Percentiles rank a stretch among this genome's conserved stretches.
Conservation (phyloP, 2,113 vertebrate genomes). For the Turdus rufiventris region DNA sequence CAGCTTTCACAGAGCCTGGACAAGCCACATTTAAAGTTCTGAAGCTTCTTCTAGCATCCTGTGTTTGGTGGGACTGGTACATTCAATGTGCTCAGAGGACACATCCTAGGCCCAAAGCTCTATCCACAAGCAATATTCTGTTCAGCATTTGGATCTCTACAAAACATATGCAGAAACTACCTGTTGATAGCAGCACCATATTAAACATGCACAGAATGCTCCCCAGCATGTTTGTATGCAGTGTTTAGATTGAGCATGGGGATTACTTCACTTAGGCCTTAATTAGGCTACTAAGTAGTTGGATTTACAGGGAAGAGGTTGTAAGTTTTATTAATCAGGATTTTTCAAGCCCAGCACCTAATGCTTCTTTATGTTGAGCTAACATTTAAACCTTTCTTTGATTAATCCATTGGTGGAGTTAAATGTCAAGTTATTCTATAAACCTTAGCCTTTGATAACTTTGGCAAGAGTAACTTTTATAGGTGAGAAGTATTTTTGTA, state of each 20-base stretch:
- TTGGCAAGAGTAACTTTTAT: background rate
- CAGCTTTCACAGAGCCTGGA: background rate
- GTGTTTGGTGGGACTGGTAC: background rate
- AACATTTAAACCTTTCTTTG: background rate
- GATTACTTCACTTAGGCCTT: background rate
- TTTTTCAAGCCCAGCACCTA: background rate
- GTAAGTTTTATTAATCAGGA: background rate
- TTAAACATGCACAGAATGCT: background rate
- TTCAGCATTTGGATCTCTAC: background rate
- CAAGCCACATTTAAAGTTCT: background rate
- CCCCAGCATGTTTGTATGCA: background rate
- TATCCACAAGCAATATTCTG: background rate
- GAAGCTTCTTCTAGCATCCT: background rate
- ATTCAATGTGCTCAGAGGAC: background rate
- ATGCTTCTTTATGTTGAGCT: background rate
- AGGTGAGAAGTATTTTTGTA: background rate
- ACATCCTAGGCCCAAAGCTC: background rate
- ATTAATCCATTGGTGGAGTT: background rate
- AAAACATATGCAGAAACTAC: background rate
- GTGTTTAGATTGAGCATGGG: background rate
- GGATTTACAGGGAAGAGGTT: background rate
- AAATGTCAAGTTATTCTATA: background rate
- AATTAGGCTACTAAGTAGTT: background rate
- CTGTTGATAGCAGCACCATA: background rate
- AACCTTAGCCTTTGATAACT: background rate